A percentile compares a stretch with the other conserved stretches of the same genome.
These are phyloP conservation scores for Dolichopus griseipennis DNA, from an alignment of 2,888 invertebrate genomes.

Conservation along the genomic window DNA sequence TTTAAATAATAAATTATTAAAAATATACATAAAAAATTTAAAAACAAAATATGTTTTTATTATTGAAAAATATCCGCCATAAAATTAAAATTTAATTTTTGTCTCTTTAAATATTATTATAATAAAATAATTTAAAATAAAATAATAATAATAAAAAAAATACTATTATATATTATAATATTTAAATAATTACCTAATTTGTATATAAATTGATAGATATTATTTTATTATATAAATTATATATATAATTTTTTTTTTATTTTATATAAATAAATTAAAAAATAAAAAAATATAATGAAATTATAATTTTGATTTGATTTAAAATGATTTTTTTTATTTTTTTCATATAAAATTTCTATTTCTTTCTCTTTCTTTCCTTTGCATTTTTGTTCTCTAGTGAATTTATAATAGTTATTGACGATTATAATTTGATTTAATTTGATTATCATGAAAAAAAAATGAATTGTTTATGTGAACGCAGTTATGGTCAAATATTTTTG, in stretches of 20 bases:
- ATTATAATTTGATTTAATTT: constrained; percentile 4
- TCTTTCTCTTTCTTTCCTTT: no score
- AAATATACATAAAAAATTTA: not conserved
- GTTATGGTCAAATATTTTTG: no score
- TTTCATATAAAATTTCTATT: no score
- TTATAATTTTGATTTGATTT: no score
- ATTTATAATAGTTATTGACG: not conserved
- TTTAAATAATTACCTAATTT: constrained; percentile 2
- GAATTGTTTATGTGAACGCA: no score
- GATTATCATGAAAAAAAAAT: not conserved
- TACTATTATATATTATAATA: not conserved
- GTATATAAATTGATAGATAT: not conserved
- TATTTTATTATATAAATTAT: not conserved
- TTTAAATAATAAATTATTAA: constrained; percentile 1
- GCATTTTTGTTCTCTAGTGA: not conserved
- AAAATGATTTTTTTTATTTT: no score
- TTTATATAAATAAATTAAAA: not conserved
- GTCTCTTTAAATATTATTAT: no score
- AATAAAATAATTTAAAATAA: no score
- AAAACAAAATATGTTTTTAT: not conserved
- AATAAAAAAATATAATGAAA: not conserved
- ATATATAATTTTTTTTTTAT: not conserved
- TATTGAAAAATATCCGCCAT: not conserved
- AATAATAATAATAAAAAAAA: no score
- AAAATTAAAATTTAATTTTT: not conserved